Evolutionary conservation across 2,797 vertebrate species (phyloP).

Genomic region (Sebastes iracundus): DNA sequence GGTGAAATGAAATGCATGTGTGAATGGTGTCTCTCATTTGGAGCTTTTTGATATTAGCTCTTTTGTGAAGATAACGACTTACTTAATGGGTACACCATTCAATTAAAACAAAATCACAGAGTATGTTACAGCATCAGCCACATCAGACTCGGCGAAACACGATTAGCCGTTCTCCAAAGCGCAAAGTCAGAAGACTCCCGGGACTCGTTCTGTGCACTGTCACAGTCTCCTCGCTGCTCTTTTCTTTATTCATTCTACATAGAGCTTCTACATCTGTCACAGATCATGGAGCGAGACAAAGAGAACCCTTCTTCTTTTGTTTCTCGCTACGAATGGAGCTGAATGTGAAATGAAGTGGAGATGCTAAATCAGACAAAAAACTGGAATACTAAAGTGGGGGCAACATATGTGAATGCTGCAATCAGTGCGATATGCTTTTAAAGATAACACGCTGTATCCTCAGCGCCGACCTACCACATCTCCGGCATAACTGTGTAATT

Average conservation of each 20-base stretch:
- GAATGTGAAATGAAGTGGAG: conserved; percentile 19
- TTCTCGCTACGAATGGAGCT: conserved; percentile 17
- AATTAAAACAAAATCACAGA: conserved; percentile 37
- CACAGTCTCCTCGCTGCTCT: conserved; percentile 4
- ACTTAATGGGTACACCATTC: conserved; percentile 36
- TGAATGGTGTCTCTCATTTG: conserved; percentile 33
- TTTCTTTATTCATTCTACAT: conserved; percentile 21
- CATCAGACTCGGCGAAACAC: conserved; percentile 31
- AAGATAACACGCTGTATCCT: conserved; percentile 17
- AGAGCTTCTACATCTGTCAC: conserved; percentile 52
- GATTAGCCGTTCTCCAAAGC: conserved; percentile 39
- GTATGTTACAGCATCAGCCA: conserved; percentile 5
- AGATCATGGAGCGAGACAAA: conserved; percentile 24
- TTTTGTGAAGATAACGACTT: conserved; percentile 49
- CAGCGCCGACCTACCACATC: conserved; percentile 1
- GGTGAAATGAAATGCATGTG: conserved; percentile 35
- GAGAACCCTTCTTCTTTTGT: neutral
- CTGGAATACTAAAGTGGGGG: conserved; percentile 2
- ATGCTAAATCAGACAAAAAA: conserved; percentile 1
- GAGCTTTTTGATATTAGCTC: conserved; percentile 29
- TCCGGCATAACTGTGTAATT: conserved; percentile 34
- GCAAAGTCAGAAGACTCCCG: conserved; percentile 14
- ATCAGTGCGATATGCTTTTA: conserved; percentile 4
- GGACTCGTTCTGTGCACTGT: conserved; percentile 26
- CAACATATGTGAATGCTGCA: neutral